Base-by-base conservation (phyloP, 2,113 vertebrate species). In the Picathartes gymnocephalus region DNA sequence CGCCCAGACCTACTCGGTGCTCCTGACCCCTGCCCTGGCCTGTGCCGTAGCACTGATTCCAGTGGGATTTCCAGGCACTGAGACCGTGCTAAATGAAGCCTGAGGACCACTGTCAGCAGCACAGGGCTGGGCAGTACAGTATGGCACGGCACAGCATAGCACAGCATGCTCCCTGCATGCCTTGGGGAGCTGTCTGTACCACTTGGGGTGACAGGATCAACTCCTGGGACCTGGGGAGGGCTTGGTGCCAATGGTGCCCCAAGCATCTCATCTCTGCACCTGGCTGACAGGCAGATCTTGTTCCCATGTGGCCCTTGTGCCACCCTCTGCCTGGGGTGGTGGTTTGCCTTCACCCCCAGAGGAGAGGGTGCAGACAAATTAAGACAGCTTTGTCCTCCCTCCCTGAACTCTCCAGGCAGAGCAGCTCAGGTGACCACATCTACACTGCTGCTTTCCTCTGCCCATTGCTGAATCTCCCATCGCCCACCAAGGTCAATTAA, bases 181-280 rank as follows among this genome's bases (percentile, higher is more conserved):
- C 65, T 6, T 10, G 33, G 17, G 74, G 83, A 81, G 39, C 9
- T 4, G 2, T 7, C 20, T 0, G 4, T n/a, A 10, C 6, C 45
- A 6, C 40, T 17, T 6, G 3, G 3, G 48, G 31, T 6, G 58
- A 37, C 3, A 16, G 0, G 0, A 31, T 19, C 3, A 1, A 3
- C 22, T 53, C 11, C 60, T 24, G 6, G 33, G 21, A 28, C 20
- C 40, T 5, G 5, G 33, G 18, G 9, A 73, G 28, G 39, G 15
- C 51, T 40, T 13, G 4, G 25, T 35, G 39, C 72, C 7, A 1
- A 0, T 5, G 2, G 56, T 23, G 15, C 48, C 76, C 42, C 48
- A 23, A 13, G 60, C n/a, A 19, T 6, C 60, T 27, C 10, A 4
- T 4, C 33, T 30, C 7, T 5, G 82, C 54, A 28, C 50, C 56